These are phyloP conservation scores for Tichodroma muraria DNA, from an alignment of 2,113 vertebrate genomes.

Conservation along the genomic window DNA sequence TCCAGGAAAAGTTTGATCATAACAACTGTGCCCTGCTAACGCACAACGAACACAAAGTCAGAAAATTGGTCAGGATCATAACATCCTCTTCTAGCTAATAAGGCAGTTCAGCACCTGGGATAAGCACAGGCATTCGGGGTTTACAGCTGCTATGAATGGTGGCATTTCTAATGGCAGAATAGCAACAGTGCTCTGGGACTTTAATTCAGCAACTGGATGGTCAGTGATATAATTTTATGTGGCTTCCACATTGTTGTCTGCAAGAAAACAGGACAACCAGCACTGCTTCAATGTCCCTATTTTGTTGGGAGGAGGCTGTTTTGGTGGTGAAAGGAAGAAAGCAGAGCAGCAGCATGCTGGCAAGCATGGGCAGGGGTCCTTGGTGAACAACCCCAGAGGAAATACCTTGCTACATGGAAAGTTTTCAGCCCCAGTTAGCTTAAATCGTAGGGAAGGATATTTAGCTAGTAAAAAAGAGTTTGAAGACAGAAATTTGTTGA, in stretches of 20 bases:
- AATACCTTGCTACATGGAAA: not conserved
- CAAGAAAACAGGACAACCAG: not conserved
- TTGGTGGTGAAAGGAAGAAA: not conserved
- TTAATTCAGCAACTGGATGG: not conserved
- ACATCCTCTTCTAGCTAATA: not conserved
- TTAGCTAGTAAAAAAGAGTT: not conserved
- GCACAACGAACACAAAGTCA: not conserved
- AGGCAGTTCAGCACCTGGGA: not conserved
- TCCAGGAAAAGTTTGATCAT: not conserved
- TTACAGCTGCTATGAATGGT: not conserved
- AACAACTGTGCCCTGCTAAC: not conserved
- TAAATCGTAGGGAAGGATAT: not conserved
- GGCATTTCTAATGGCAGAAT: not conserved
- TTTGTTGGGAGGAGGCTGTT: not conserved
- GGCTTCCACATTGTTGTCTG: not conserved
- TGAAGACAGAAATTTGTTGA: not conserved
- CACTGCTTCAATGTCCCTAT: not conserved
- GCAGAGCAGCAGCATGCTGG: not conserved
- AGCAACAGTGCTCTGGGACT: not conserved
- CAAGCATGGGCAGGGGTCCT: accelerated
- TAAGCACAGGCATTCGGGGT: not conserved
- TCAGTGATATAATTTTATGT: not conserved
- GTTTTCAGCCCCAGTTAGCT: not conserved
- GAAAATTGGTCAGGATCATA: not conserved
- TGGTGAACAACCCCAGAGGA: not conserved